Conservation (phyloP, 2,888 invertebrate species). For the Drosophila mimetica region DNA sequence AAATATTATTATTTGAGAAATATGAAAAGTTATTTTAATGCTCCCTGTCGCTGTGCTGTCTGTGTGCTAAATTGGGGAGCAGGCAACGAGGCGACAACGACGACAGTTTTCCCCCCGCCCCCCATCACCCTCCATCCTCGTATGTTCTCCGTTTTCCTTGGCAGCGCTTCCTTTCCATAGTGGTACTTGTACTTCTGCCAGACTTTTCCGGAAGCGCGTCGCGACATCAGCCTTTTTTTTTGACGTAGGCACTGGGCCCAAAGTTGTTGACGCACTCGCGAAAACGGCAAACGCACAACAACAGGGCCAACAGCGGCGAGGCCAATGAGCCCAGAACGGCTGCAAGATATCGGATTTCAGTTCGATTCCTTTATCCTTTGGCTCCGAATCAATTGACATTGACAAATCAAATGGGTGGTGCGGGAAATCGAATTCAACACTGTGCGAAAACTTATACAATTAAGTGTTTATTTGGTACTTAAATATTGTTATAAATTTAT, state of each 20-base stretch:
- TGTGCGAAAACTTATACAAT: background rate
- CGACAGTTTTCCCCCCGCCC: slow-evolving; percentile 73
- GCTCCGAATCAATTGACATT: slow-evolving; percentile 12
- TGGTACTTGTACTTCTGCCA: slow-evolving; percentile 57
- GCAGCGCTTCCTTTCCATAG: slow-evolving; percentile 69
- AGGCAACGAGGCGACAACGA: slow-evolving; percentile 44
- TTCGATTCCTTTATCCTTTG: slow-evolving; percentile 19
- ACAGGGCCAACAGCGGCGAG: slow-evolving; percentile 46
- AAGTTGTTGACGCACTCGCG: slow-evolving; percentile 67
- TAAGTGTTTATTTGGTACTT: background rate
- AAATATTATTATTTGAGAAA: slow-evolving; percentile 55
- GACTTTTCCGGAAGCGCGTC: slow-evolving; percentile 81
- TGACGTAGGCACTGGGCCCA: slow-evolving; percentile 59
- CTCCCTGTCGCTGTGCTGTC: slow-evolving; percentile 33
- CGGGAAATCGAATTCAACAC: background rate
- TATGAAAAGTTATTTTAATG: slow-evolving; percentile 75
- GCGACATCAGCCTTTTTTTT: slow-evolving; percentile 77
- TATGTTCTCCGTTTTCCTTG: slow-evolving; percentile 66
- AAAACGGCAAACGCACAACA: slow-evolving; percentile 18
- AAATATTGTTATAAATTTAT: background rate
- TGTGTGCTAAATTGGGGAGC: slow-evolving; percentile 56
- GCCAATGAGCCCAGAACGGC: slow-evolving; percentile 63
- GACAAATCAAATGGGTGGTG: slow-evolving; percentile 7
- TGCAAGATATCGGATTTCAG: slow-evolving; percentile 56
- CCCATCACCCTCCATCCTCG: slow-evolving; percentile 64